Evolutionary conservation across 2,113 vertebrate species (phyloP).

Genomic region (Tyrannus savana): DNA sequence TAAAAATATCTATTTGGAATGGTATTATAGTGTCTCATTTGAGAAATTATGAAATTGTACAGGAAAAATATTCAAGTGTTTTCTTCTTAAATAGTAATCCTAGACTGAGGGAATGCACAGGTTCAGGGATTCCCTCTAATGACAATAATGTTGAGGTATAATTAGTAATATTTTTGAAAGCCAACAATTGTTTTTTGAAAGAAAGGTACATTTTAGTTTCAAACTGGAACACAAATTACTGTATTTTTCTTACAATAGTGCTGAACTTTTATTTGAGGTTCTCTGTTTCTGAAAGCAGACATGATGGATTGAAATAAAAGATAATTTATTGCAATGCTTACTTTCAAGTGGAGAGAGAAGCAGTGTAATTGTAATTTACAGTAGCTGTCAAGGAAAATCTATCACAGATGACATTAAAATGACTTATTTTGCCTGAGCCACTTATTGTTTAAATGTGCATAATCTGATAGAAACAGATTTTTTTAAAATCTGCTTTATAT

Average conservation of each 20-base stretch:
- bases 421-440: slow-evolving; percentile 86
- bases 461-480: slow-evolving; percentile 82
- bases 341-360: slow-evolving; percentile 80
- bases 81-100: slow-evolving; percentile 43
- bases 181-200: slow-evolving; percentile 76
- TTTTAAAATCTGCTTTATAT: slow-evolving; percentile 71
- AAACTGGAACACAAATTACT: slow-evolving; percentile 81
- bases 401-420: slow-evolving; percentile 86
- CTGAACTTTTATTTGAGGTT: slow-evolving; percentile 83
- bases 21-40: not conserved
- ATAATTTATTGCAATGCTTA: slow-evolving; percentile 88
- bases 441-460: slow-evolving; percentile 86
- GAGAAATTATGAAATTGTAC: slow-evolving; percentile 35
- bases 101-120: slow-evolving; percentile 63
- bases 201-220: slow-evolving; percentile 76
- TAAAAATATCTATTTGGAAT: slow-evolving; percentile 13
- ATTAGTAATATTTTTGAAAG: slow-evolving; percentile 81
- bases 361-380: slow-evolving; percentile 87
- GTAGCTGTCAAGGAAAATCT: slow-evolving; percentile 86
- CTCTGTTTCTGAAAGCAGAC: slow-evolving; percentile 81
- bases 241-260: slow-evolving; percentile 82
- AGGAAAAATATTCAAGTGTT: slow-evolving; percentile 8
- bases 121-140: slow-evolving; percentile 68
- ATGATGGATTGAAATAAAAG: slow-evolving; percentile 87
- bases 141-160: slow-evolving; percentile 73